These are phyloP conservation scores for Hylaeus volcanicus DNA, from an alignment of 1,140 invertebrate species.

Conservation along the genomic window DNA sequence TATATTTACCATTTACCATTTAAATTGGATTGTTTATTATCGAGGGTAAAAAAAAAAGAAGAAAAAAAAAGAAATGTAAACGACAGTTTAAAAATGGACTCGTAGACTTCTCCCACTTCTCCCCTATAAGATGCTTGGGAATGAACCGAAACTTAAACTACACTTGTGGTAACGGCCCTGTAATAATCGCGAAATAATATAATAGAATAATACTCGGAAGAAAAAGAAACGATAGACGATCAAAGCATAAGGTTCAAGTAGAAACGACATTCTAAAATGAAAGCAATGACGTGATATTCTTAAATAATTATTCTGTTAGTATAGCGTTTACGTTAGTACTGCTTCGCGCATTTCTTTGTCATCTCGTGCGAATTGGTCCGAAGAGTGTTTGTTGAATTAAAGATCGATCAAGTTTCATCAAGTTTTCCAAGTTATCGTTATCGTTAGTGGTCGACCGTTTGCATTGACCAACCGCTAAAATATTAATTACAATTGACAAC, in stretches of 20 bases:
- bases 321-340: slow-evolving; percentile 24
- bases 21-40: no score
- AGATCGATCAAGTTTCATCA: neutral
- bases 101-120: slow-evolving; percentile 8
- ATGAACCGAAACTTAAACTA: slow-evolving; percentile 5
- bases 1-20: no score
- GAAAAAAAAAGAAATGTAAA: neutral
- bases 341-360: slow-evolving; percentile 64
- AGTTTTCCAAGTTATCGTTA: neutral
- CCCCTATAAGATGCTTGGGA: neutral
- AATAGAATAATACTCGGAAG: neutral
- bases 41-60: no score
- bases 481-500: slow-evolving; percentile 1
- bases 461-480: no score
- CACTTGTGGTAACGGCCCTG: neutral
- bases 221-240: slow-evolving; percentile 3
- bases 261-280: neutral
- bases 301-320: neutral
- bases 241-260: slow-evolving; percentile 7
- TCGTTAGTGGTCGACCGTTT: no score
- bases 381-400: slow-evolving; percentile 58
- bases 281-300: neutral
- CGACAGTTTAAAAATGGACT: neutral
- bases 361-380: slow-evolving; percentile 62
- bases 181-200: neutral